A percentile compares a stretch with the other conserved stretches of the same genome.
Conservation (phyloP, 2,797 vertebrate species). For the Selene dorsalis region DNA sequence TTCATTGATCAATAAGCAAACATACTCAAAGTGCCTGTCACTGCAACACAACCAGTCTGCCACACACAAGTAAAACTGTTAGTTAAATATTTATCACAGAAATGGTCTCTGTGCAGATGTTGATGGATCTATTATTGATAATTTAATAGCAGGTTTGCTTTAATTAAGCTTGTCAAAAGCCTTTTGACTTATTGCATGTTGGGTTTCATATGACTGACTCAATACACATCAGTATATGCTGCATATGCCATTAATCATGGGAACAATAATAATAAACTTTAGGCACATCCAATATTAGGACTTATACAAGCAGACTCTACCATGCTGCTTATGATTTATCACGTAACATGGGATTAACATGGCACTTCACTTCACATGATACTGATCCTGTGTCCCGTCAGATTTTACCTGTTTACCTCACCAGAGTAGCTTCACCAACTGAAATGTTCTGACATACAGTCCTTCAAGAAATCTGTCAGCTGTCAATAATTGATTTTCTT, state of each 20-base stretch:
- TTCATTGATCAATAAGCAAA: slow-evolving; percentile 18
- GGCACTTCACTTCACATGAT: not conserved
- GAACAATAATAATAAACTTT: not conserved
- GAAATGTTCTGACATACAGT: not conserved
- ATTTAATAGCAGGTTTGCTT: slow-evolving; percentile 23
- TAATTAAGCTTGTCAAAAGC: slow-evolving; percentile 23
- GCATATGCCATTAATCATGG: not conserved
- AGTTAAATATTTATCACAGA: slow-evolving; percentile 23
- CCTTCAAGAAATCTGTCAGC: not conserved
- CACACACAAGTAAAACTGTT: slow-evolving; percentile 13
- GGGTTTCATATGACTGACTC: not conserved
- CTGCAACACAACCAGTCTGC: not conserved
- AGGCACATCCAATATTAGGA: not conserved
- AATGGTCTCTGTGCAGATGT: slow-evolving; percentile 27
- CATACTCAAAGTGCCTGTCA: not conserved
- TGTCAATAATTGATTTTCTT: not conserved
- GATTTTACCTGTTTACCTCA: not conserved
- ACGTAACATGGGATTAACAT: not conserved
- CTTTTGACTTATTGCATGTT: slow-evolving; percentile 9
- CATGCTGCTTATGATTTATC: not conserved
- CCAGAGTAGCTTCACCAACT: not conserved
- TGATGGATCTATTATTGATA: slow-evolving; percentile 12
- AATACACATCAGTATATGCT: not conserved
- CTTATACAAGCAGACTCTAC: not conserved
- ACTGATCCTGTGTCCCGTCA: not conserved